These are phyloP conservation scores for Nannospalax galili DNA, from an alignment of 2,113 vertebrate species.

Conservation along the genomic window DNA sequence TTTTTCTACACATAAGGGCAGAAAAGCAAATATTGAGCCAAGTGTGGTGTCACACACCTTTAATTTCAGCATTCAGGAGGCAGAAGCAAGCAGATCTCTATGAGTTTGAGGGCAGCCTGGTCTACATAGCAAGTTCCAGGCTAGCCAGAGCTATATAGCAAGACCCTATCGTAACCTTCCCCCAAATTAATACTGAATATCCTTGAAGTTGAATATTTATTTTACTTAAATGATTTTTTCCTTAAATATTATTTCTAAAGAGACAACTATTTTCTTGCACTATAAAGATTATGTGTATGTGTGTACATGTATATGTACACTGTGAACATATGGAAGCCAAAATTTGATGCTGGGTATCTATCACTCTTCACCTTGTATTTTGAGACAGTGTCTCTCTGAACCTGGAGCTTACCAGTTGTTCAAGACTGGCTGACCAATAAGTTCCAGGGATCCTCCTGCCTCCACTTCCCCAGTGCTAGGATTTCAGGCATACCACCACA, in stretches of 20 bases:
- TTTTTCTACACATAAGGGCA: not conserved
- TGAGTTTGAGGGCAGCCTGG: no score
- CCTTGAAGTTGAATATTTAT: not conserved
- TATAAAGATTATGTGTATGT: not conserved
- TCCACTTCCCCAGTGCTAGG: no score
- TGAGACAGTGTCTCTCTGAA: not conserved
- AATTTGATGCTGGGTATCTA: no score
- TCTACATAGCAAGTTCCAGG: no score
- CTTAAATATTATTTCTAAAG: constrained; percentile 21
- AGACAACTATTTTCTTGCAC: not conserved
- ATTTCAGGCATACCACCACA: not conserved
- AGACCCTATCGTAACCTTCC: no score
- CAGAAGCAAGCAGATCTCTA: no score
- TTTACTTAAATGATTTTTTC: constrained; percentile 24
- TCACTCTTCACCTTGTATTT: not conserved
- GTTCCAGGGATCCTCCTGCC: no score
- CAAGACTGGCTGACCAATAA: no score
- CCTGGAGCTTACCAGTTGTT: not conserved
- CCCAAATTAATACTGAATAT: not conserved
- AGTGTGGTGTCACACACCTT: no score
- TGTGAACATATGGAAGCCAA: no score
- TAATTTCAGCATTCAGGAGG: no score
- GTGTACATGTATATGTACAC: not conserved
- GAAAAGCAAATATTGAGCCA: not conserved
- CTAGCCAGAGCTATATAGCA: no score